phyloP scores from a whole-genome alignment of 2,113 vertebrate species.

The Gobius niger region DNA sequence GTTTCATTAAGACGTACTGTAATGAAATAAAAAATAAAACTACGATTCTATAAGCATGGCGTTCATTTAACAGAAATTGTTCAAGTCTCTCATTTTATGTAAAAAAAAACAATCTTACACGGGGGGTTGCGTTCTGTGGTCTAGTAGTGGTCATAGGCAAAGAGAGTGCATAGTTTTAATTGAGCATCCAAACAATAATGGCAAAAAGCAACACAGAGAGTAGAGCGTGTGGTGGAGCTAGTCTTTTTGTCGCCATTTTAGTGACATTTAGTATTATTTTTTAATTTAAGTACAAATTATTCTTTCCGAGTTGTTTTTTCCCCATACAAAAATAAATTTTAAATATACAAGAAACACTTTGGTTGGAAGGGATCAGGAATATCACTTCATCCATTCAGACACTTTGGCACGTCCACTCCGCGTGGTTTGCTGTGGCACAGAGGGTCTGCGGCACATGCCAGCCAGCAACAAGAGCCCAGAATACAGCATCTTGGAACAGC shows the following conservation, averaged over 20 bases:
- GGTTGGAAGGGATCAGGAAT: conserved; percentile 43
- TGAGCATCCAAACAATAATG: conserved; percentile 65
- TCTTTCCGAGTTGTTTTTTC: conserved; percentile 43
- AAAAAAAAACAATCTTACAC: conserved; percentile 65
- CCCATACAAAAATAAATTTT: conserved; percentile 17
- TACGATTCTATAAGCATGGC: conserved; percentile 65
- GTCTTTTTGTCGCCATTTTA: conserved; percentile 48
- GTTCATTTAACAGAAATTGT: conserved; percentile 76
- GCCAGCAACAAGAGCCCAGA: conserved; percentile 39
- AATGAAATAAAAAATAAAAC: conserved; percentile 55
- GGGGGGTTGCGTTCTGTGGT: conserved; percentile 84
- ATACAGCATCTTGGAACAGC: conserved; percentile 38
- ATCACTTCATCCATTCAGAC: conserved; percentile 32
- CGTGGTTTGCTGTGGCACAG: conserved; percentile 36
- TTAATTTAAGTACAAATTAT: conserved; percentile 22
- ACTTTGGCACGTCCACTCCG: conserved; percentile 32
- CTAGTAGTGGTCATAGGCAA: conserved; percentile 85
- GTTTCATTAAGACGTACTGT: conserved; percentile 58
- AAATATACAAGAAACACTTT: conserved; percentile 50
- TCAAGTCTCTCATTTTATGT: conserved; percentile 82
- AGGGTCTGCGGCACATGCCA: conserved; percentile 31
- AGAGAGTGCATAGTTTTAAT: conserved; percentile 78
- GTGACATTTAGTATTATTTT: conserved; percentile 29
- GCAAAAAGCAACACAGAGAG: conserved; percentile 52
- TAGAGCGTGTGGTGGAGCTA: conserved; percentile 25